phyloP scores from a whole-genome alignment of 1,140 invertebrate species.

The Sweltsa coloradensis region DNA sequence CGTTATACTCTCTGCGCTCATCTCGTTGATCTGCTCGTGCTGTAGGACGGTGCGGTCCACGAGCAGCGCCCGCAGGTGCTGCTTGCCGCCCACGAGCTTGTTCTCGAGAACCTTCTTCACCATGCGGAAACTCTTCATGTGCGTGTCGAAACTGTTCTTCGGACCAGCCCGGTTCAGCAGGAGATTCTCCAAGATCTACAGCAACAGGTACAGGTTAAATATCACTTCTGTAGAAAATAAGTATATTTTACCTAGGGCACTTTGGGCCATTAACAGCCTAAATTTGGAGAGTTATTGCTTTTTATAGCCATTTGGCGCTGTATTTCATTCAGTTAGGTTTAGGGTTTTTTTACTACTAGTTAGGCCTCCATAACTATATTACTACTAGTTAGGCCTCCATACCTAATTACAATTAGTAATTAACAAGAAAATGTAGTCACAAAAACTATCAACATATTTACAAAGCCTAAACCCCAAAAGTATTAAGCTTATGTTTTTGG shows the following conservation, averaged over 20 bases:
- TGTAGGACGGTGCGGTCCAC: slow-evolving; percentile 50
- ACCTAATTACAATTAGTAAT: too few species aligned
- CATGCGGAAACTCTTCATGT: slow-evolving; percentile 43
- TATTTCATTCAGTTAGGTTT: too few species aligned
- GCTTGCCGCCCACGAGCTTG: slow-evolving; percentile 42
- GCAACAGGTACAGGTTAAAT: too few species aligned
- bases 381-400: too few species aligned
- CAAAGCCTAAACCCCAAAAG: too few species aligned
- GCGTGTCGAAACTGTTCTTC: slow-evolving; percentile 36
- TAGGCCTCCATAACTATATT: too few species aligned
- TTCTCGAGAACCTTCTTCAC: slow-evolving; percentile 48
- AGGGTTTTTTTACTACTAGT: too few species aligned
- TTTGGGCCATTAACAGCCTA: neutral
- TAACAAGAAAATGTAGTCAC: too few species aligned
- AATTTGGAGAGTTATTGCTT: too few species aligned
- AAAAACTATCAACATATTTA: too few species aligned
- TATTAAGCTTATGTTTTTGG: too few species aligned
- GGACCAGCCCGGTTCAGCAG: slow-evolving; percentile 40
- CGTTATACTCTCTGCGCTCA: slow-evolving; percentile 32
- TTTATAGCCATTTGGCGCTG: too few species aligned
- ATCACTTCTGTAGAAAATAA: slow-evolving; percentile 9
- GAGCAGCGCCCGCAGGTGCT: slow-evolving; percentile 47
- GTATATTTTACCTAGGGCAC: neutral
- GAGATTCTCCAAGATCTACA: slow-evolving; percentile 47
- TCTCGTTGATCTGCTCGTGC: slow-evolving; percentile 45